Percentiles rank a stretch among this genome's conserved stretches.
Evolutionary conservation across 2,113 vertebrate species (phyloP).

Genomic region (Scomber japonicus): DNA sequence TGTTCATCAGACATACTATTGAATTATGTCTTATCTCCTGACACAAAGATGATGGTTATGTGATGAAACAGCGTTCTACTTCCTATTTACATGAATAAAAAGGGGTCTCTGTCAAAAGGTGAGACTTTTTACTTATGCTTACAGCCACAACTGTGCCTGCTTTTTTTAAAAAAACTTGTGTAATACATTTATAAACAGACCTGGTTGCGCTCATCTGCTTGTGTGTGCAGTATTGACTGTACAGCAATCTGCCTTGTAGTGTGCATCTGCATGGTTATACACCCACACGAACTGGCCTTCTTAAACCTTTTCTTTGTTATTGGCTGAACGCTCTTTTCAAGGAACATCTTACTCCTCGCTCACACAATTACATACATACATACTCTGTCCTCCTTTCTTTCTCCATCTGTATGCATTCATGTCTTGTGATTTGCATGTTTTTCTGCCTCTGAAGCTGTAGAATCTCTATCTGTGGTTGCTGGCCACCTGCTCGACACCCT

Average conservation of each 20-base stretch:
- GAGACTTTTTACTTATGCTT: constrained; percentile 15
- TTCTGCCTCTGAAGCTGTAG: no score
- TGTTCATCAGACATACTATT: constrained; percentile 19
- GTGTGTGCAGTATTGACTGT: constrained; percentile 7
- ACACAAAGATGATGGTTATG: constrained; percentile 18
- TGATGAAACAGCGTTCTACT: not conserved
- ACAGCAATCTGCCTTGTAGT: not conserved
- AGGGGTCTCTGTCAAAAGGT: not conserved
- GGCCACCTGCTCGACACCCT: no score
- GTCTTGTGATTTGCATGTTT: no score
- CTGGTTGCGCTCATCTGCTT: not conserved
- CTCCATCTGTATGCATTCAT: no score
- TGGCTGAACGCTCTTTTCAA: constrained; percentile 28
- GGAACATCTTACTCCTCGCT: not conserved
- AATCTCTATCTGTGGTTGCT: no score
- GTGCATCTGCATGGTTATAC: not conserved
- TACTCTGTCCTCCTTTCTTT: not conserved
- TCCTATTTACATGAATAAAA: constrained; percentile 8
- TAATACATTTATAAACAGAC: constrained; percentile 1
- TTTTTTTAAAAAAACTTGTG: constrained; percentile 5
- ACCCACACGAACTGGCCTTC: constrained; percentile 35
- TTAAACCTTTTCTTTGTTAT: constrained; percentile 24
- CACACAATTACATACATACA: not conserved
- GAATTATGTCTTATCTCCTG: constrained; percentile 23
- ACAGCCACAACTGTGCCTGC: not conserved